phyloP scores from a whole-genome alignment of 2,888 invertebrate genomes.

The Macrophya alboannulata region DNA sequence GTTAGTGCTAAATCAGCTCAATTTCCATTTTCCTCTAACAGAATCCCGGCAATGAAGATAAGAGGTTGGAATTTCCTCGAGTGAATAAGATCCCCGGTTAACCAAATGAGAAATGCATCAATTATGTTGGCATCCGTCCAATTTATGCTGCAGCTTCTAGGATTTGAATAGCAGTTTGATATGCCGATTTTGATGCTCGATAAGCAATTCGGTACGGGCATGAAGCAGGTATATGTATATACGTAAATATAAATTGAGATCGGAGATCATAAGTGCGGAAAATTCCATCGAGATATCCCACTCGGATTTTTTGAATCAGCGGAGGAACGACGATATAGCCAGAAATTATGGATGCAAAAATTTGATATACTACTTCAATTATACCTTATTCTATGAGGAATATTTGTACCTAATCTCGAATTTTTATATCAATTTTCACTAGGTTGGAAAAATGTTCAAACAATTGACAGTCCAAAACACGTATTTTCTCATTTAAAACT shows the following conservation, averaged over 20 bases:
- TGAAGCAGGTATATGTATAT: not conserved
- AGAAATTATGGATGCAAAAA: too few relatives aligned
- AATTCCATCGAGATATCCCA: not conserved
- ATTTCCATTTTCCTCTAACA: not conserved
- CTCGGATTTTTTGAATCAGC: not conserved
- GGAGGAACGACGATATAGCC: not conserved
- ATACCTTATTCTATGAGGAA: too few relatives aligned
- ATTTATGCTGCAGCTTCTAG: not conserved
- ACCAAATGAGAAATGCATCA: conserved; percentile 50
- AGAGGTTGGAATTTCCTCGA: not conserved
- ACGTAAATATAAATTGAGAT: conserved; percentile 21
- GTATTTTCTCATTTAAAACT: too few relatives aligned
- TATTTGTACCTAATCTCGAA: too few relatives aligned
- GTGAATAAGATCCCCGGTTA: conserved; percentile 35
- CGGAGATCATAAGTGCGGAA: not conserved
- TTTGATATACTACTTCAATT: too few relatives aligned
- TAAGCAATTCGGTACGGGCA: not conserved
- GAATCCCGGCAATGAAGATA: not conserved
- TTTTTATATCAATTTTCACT: too few relatives aligned
- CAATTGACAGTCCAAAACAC: too few relatives aligned
- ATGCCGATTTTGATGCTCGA: conserved; percentile 15
- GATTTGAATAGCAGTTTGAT: not conserved
- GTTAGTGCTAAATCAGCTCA: conserved; percentile 44
- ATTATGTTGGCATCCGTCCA: conserved; percentile 47
- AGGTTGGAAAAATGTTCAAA: too few relatives aligned